Evolutionary conservation across 2,113 vertebrate genomes (phyloP), one percentile per base, ranked within the genome.

Genomic region (Strix aluco): DNA sequence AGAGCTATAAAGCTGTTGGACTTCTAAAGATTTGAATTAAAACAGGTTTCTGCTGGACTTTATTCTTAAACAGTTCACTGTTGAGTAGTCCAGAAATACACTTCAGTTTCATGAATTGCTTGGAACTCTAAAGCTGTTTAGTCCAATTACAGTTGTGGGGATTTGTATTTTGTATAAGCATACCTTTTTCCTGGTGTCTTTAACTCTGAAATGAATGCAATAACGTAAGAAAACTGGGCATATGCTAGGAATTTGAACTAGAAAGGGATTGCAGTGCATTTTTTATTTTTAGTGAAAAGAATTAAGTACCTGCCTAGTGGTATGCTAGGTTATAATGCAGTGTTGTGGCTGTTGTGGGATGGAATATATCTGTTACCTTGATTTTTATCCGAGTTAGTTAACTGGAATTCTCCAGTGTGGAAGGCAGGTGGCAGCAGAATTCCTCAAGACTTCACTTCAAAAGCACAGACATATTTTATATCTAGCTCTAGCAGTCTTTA

Each of bases 361-460:
- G 15, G 11, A 66, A n/a, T 30, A 10, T 29, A 19, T 52, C 19
- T 34, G 5, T 71, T 83, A 9, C 11, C 4, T 74, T 63, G 30
- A 11, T 32, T 42, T 52, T 72, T 71, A 15, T 62, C 17, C 4
- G n/a, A 74, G 4, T 47, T 67, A 12, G 16, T 69, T 59, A 36
- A 57, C 40, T 69, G 36, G 18, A 23, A 3, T 74, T 74, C 27
- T 73, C 20, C 8, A 23, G 21, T 22, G 13, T 84, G 65, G 51
- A 63, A 86, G 81, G 61, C 71, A 96, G 96, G 47, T 95, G 96
- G 91, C 93, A 95, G 94, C 85, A 92, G 72, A 95, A 38, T 15
- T 75, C 79, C 79, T 47, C 15, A 81, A 62, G 22, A 32, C 3
- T 77, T 57, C 2, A 21, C 23, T 90, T 88, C 5, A 27, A 7